phyloP scores from a whole-genome alignment of 64 coral and sea anemone species.

The Montipora sp. region DNA sequence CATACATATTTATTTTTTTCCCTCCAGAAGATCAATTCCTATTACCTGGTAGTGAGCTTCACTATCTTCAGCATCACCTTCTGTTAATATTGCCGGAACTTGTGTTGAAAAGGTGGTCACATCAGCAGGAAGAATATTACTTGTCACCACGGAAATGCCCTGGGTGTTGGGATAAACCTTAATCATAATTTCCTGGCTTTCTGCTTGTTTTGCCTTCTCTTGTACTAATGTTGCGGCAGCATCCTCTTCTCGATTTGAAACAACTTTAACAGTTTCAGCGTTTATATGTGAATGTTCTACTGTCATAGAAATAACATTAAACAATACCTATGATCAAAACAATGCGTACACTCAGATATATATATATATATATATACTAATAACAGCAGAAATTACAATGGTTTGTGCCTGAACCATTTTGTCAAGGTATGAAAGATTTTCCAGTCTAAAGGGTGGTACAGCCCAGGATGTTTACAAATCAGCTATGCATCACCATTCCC shows the following conservation, averaged over 20 bases:
- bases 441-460: too few relatives aligned
- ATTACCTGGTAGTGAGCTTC: conserved; percentile 46
- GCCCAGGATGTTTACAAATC: too few relatives aligned
- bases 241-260: not conserved
- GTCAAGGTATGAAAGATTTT: too few relatives aligned
- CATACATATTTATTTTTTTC: too few relatives aligned
- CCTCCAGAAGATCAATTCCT: not conserved
- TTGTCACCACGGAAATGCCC: conserved; percentile 77
- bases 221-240: not conserved
- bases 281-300: conserved; percentile 1
- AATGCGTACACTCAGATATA: too few relatives aligned
- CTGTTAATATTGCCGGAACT: conserved; percentile 88
- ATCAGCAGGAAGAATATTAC: conserved; percentile 69
- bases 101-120: conserved; percentile 77
- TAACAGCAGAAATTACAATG: too few relatives aligned
- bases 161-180: conserved; percentile 70
- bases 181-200: conserved; percentile 52
- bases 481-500: too few relatives aligned
- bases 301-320: not conserved
- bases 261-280: not conserved
- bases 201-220: not conserved
- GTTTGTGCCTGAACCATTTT: too few relatives aligned
- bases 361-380: too few relatives aligned
- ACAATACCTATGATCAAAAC: not conserved
- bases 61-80: conserved; percentile 81